Evolutionary conservation across 2,797 vertebrate genomes (phyloP).

Genomic region (Pangasius sanitwongsei): DNA sequence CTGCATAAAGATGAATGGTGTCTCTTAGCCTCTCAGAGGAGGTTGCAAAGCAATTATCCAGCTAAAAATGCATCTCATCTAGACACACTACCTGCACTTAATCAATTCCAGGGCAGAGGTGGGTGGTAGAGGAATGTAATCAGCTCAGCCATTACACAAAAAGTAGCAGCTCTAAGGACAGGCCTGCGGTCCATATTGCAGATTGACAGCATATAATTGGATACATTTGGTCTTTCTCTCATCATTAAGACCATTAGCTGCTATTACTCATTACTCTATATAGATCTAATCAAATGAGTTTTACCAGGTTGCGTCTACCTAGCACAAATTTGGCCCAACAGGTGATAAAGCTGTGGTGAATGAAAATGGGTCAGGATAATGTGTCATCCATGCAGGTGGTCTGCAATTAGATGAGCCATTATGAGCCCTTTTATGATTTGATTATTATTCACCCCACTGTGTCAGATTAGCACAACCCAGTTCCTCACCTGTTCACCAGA

Average conservation of each 20-base stretch:
- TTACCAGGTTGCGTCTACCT: conserved; percentile 9
- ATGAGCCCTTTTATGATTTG: conserved; percentile 27
- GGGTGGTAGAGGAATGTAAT: conserved; percentile 55
- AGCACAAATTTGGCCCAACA: conserved; percentile 33
- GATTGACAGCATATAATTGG: neutral
- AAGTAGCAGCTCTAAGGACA: conserved; percentile 32
- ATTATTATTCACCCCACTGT: conserved; percentile 17
- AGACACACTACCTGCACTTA: conserved; percentile 48
- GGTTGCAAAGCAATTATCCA: conserved; percentile 46
- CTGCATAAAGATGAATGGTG: conserved; percentile 42
- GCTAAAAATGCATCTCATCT: conserved; percentile 51
- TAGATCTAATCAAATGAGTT: conserved; percentile 40
- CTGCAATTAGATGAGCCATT: conserved; percentile 28
- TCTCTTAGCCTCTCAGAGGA: conserved; percentile 42
- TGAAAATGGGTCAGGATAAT: conserved; percentile 34
- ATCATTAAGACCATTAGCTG: conserved; percentile 12
- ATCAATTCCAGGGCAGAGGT: conserved; percentile 50
- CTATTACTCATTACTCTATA: conserved; percentile 22
- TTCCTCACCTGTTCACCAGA: conserved; percentile 3
- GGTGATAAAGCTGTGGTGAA: conserved; percentile 31
- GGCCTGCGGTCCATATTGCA: neutral
- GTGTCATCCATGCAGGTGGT: neutral
- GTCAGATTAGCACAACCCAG: neutral
- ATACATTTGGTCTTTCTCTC: conserved; percentile 14
- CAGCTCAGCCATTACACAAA: conserved; percentile 40